Percentiles rank a stretch among this genome's conserved stretches.
These are phyloP conservation scores for Scytalopus superciliaris DNA, from an alignment of 2,113 vertebrate species.

Conservation along the genomic window DNA sequence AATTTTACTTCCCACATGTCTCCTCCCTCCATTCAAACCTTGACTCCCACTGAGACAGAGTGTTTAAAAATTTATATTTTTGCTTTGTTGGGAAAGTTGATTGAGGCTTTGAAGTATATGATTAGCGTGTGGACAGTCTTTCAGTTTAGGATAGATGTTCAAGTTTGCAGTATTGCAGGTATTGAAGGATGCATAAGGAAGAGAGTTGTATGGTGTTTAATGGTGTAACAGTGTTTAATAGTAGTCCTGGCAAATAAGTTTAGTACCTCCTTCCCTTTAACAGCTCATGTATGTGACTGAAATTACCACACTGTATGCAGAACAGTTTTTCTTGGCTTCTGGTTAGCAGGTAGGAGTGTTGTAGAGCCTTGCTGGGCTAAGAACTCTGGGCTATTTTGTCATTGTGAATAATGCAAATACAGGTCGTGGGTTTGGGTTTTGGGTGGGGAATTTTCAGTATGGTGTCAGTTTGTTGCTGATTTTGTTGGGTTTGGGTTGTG, in stretches of 20 bases:
- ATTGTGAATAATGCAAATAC: neutral
- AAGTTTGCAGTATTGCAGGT: neutral
- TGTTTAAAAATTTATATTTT: neutral
- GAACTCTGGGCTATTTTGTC: neutral
- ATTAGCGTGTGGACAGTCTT: neutral
- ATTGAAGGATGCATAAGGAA: neutral
- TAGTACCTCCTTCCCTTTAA: neutral
- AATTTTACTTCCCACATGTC: neutral
- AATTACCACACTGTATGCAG: neutral
- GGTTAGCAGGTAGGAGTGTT: neutral
- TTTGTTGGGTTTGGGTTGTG: neutral
- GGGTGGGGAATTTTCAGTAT: neutral
- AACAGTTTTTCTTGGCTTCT: neutral
- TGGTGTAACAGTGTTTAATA: neutral
- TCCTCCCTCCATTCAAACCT: neutral
- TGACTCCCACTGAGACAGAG: neutral
- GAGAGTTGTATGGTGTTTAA: neutral
- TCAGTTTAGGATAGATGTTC: neutral
- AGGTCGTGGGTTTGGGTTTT: neutral
- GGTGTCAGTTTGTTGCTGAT: neutral
- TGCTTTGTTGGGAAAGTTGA: conserved; percentile 13
- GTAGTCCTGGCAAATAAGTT: neutral
- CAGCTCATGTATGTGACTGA: neutral
- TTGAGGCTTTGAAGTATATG: conserved; percentile 18
- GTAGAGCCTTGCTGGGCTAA: neutral